Conservation (phyloP, 2,113 vertebrate species). For the Tachysurus fulvidraco region DNA sequence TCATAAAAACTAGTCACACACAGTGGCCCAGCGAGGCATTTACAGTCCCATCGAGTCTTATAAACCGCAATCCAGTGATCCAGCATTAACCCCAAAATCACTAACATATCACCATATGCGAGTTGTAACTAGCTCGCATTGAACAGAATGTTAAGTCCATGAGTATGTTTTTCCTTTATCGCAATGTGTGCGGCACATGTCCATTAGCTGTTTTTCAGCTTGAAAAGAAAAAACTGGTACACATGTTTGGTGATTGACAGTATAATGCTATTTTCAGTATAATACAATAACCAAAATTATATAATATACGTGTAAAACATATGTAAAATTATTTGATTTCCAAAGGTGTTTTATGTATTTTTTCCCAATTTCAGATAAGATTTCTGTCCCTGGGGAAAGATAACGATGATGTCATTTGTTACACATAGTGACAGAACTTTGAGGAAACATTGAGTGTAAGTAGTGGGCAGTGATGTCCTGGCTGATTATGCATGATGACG, state of each 20-base stretch:
- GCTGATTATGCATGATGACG: conserved; percentile 47
- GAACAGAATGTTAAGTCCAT: conserved; percentile 48
- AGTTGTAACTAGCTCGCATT: conserved; percentile 51
- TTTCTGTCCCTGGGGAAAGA: conserved; percentile 21
- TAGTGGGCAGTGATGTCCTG: conserved; percentile 53
- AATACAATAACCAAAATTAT: neutral
- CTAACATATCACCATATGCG: conserved; percentile 65
- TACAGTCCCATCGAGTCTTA: conserved; percentile 60
- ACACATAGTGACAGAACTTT: conserved; percentile 37
- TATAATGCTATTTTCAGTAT: neutral
- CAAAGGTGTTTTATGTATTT: neutral
- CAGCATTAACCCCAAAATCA: conserved; percentile 63
- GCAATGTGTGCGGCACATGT: neutral
- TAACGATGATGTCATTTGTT: conserved; percentile 19
- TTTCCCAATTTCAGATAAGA: conserved; percentile 12
- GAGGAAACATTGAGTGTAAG: conserved; percentile 38
- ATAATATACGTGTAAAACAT: neutral
- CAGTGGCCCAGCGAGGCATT: conserved; percentile 66
- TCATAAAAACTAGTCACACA: conserved; percentile 70
- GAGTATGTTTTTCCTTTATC: conserved; percentile 37
- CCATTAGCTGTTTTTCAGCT: conserved; percentile 2
- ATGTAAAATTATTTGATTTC: neutral
- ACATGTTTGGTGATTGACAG: neutral
- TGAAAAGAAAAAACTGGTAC: neutral
- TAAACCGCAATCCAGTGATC: conserved; percentile 53